A percentile compares a stretch with the other conserved stretches of the same genome.
These are phyloP conservation scores for Belgica antarctica DNA, from an alignment of 2,888 invertebrate species.

Conservation along the genomic window DNA sequence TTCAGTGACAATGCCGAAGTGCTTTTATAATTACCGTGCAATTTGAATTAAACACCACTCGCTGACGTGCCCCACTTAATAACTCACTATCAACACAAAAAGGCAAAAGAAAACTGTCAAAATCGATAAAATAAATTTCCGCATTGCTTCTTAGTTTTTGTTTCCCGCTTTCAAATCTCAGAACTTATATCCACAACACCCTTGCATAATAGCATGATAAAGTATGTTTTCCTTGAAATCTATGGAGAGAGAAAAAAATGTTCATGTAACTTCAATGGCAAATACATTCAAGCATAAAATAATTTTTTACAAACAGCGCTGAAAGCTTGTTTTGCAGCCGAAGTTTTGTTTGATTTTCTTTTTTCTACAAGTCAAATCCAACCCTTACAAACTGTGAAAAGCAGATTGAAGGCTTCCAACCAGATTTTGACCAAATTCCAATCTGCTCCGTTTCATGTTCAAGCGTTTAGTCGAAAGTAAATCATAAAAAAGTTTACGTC, in stretches of 20 bases:
- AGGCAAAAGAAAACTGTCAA: neutral
- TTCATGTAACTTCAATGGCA: conserved; percentile 18
- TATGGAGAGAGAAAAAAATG: neutral
- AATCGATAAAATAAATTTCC: conserved; percentile 18
- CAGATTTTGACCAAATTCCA: neutral
- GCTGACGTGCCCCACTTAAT: no score
- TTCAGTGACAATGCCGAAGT: neutral
- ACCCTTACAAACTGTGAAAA: neutral
- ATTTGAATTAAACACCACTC: no score
- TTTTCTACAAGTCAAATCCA: neutral
- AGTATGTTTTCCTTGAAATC: conserved; percentile 1
- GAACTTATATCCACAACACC: conserved; percentile 26
- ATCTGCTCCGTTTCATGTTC: neutral
- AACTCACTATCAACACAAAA: no score
- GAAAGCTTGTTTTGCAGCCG: conserved; percentile 7
- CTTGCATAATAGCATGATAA: conserved; percentile 33
- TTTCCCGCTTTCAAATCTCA: neutral
- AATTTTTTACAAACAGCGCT: conserved; percentile 10
- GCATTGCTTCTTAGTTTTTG: neutral
- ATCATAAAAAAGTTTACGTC: conserved; percentile 6
- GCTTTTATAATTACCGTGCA: neutral
- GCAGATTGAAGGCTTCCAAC: conserved; percentile 1
- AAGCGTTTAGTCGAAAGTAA: neutral
- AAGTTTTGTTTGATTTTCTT: conserved; percentile 7
- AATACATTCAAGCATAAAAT: neutral